phyloP scores from a whole-genome alignment of 2,113 vertebrate genomes.

The Acrocephalus kingi region DNA sequence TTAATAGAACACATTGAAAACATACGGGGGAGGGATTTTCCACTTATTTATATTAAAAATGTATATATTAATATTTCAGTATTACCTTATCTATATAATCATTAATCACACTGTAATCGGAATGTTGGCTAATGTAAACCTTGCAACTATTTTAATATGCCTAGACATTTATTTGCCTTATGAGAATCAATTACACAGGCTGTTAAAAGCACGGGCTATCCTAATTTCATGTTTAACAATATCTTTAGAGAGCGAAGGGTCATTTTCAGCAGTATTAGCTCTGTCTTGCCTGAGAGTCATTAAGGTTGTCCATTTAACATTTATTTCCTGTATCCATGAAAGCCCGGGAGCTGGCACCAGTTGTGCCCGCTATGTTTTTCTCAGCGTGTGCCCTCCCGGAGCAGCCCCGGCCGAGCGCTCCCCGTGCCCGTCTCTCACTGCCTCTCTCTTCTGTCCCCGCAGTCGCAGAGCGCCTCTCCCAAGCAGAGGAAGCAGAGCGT shows the following conservation, averaged over 20 bases:
- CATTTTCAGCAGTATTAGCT: background rate
- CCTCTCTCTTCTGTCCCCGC: slow-evolving; percentile 7
- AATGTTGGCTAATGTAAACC: background rate
- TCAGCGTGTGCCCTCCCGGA: background rate
- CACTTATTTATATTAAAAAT: background rate
- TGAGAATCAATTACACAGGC: background rate
- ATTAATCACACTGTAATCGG: background rate
- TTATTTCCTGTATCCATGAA: rapidly evolving
- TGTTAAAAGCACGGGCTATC: background rate
- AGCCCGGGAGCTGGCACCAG: background rate
- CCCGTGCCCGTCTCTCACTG: rapidly evolving
- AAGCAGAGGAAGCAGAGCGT: slow-evolving; percentile 91
- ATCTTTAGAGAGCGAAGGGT: background rate
- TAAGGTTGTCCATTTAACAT: background rate
- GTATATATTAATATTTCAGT: background rate
- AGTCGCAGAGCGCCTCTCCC: slow-evolving; percentile 78
- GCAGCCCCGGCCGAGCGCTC: background rate
- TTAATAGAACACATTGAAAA: background rate
- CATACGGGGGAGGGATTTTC: background rate
- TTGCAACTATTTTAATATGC: background rate
- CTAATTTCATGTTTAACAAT: background rate
- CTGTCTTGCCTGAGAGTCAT: background rate
- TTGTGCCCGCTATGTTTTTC: rapidly evolving
- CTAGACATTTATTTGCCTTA: background rate
- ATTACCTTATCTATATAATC: background rate